These are phyloP conservation scores for Oscheius sp. DNA, from an alignment of 2,888 invertebrate genomes.

Conservation along the genomic window DNA sequence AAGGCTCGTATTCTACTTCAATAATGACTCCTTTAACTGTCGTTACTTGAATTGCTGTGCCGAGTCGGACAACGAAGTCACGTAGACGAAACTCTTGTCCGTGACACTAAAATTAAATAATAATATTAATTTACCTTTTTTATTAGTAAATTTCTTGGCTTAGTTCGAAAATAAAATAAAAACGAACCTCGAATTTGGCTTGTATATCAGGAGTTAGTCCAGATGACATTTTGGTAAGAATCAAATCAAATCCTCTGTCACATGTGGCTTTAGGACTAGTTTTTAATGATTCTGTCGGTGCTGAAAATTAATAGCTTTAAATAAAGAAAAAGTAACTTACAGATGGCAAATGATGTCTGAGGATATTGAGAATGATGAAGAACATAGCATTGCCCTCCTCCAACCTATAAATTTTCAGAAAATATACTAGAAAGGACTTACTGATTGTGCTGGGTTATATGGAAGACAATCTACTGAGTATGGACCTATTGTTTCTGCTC, in stretches of 20 bases:
- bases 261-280: conserved; percentile 49
- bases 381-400: conserved; percentile 28
- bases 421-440: conserved; percentile 1
- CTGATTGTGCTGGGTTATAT: conserved; percentile 38
- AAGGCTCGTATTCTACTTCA: conserved; percentile 60
- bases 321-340: conserved; percentile 15
- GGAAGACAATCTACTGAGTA: conserved; percentile 46
- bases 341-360: conserved; percentile 60
- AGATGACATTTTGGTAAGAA: conserved; percentile 55
- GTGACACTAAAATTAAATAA: conserved; percentile 31
- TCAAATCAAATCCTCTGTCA: conserved; percentile 62
- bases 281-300: conserved; percentile 40
- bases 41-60: conserved; percentile 54
- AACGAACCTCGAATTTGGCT: conserved; percentile 42
- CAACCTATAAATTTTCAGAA: conserved; percentile 15
- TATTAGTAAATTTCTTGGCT: no score
- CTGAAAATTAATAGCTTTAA: conserved; percentile 24
- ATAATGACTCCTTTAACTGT: conserved; percentile 57
- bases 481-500: conserved; percentile 27
- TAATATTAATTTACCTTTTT: not conserved
- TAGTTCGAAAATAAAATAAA: no score
- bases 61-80: conserved; percentile 60
- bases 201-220: conserved; percentile 41
- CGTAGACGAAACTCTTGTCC: conserved; percentile 57
- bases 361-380: conserved; percentile 64